Percentiles rank a stretch among this genome's conserved stretches.
Evolutionary conservation across 2,113 vertebrate genomes (phyloP).

Genomic region (Pelodiscus sinensis): DNA sequence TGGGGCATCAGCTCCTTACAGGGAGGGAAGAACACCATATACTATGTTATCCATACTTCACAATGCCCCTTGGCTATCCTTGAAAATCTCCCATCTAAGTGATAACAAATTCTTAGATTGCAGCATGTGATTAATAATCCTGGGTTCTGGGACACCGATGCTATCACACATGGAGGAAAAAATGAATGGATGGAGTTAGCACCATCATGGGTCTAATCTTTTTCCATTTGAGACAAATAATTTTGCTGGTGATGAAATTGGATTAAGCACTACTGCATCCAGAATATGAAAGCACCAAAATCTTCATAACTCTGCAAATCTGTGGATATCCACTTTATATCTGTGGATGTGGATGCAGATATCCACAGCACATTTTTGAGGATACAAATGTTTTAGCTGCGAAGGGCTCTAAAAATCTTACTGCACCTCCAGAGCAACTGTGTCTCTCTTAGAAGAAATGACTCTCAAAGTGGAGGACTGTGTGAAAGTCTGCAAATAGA

Average conservation of each 20-base stretch:
- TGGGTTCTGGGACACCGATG: background rate
- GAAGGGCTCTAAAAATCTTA: background rate
- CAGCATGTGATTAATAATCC: background rate
- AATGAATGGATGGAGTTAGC: background rate
- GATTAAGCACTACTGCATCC: background rate
- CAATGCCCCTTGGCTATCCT: background rate
- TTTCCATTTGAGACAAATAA: background rate
- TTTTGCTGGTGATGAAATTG: background rate
- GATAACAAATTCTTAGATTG: background rate
- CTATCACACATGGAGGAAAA: background rate
- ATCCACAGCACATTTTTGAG: too few relatives aligned
- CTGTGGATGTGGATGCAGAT: too few relatives aligned
- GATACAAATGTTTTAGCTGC: too few relatives aligned
- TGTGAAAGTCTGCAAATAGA: background rate
- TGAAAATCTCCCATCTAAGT: background rate
- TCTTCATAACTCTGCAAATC: too few relatives aligned
- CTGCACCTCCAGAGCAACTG: background rate
- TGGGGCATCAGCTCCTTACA: background rate
- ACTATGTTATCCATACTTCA: background rate
- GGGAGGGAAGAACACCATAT: background rate
- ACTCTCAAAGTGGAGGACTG: constrained; percentile 22
- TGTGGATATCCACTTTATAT: too few relatives aligned
- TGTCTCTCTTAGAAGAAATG: background rate
- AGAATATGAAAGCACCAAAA: background rate
- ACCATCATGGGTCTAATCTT: background rate